Percentiles rank a stretch among this genome's conserved stretches.
Conservation (phyloP, 2,113 vertebrate genomes). For the Laticauda colubrina region DNA sequence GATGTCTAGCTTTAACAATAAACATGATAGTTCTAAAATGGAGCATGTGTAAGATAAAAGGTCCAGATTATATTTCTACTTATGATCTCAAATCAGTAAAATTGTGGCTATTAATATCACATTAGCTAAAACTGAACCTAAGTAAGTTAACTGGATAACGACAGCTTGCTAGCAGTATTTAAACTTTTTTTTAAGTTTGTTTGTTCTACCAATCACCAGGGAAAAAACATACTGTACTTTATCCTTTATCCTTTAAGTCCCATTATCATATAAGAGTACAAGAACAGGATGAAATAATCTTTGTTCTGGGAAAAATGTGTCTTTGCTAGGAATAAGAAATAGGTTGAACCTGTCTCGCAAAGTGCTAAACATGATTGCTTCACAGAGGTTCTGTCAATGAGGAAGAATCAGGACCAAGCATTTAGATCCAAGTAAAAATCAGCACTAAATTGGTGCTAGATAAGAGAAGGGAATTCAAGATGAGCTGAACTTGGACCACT, state of each 20-base stretch:
- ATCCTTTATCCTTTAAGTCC: background rate
- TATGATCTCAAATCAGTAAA: background rate
- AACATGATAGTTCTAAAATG: background rate
- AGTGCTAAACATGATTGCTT: background rate
- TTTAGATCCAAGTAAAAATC: background rate
- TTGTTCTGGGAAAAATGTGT: background rate
- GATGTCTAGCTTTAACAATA: background rate
- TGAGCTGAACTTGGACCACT: background rate
- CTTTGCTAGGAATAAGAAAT: conserved; percentile 1
- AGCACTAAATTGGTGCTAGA: background rate
- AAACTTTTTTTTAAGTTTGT: background rate
- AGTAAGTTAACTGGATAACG: background rate
- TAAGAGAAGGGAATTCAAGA: background rate
- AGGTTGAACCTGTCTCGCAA: conserved; percentile 16
- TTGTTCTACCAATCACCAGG: background rate
- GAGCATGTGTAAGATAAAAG: background rate
- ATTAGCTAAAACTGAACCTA: background rate
- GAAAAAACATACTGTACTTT: background rate
- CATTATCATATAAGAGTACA: conserved; percentile 8
- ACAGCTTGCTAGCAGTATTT: background rate
- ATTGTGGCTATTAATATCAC: background rate
- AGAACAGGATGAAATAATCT: background rate
- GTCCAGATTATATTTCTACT: background rate
- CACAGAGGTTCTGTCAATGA: background rate
- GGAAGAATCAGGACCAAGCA: background rate